A percentile compares a stretch with the other conserved stretches of the same genome.
Conservation (phyloP, 2,888 invertebrate genomes). For the Sinohyriopsis cumingii region DNA sequence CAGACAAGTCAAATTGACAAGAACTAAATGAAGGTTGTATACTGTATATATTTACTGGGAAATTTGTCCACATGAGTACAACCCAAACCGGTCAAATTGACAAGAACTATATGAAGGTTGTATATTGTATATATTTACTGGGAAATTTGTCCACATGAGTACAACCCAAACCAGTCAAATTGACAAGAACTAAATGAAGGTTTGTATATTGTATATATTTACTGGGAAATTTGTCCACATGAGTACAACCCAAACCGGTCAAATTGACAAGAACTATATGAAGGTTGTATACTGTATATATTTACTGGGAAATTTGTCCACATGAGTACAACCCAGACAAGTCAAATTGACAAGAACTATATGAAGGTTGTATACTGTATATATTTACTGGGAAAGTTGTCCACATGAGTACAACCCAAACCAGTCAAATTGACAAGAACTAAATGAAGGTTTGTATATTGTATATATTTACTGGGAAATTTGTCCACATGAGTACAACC, state of each 20-base stretch:
- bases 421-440: constrained; percentile 70
- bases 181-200: constrained; percentile 72
- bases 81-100: constrained; percentile 71
- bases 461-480: constrained; percentile 69
- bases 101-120: constrained; percentile 72
- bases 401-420: constrained; percentile 72
- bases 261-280: constrained; percentile 72
- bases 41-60: constrained; percentile 66
- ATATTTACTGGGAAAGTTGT: constrained; percentile 70
- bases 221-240: constrained; percentile 71
- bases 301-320: constrained; percentile 71
- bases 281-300: constrained; percentile 63
- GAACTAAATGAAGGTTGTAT: constrained; percentile 71
- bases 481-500: constrained; percentile 71
- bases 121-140: constrained; percentile 62
- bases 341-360: constrained; percentile 71
- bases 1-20: constrained; percentile 71
- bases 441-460: constrained; percentile 68
- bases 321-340: constrained; percentile 71
- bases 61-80: constrained; percentile 71
- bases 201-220: constrained; percentile 62
- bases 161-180: constrained; percentile 71
- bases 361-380: constrained; percentile 68
- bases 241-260: constrained; percentile 71
- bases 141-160: constrained; percentile 71